Evolutionary conservation across 1,140 invertebrate species (phyloP).

Genomic region (Pseudomyrmex sp.): DNA sequence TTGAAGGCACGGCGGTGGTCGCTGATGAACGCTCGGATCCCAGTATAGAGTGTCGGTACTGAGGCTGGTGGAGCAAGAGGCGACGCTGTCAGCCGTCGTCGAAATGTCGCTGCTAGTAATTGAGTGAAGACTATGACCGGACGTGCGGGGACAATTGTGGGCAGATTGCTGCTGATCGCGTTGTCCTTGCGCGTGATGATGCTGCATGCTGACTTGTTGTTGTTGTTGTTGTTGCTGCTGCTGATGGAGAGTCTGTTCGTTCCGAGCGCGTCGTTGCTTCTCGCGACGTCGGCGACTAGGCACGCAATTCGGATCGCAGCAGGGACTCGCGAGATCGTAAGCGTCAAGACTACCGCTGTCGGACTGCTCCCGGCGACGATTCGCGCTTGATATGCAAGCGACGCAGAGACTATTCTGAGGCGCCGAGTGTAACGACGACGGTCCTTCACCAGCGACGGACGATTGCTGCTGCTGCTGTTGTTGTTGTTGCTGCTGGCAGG

Average conservation of each 20-base stretch:
- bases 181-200: constrained; percentile 74
- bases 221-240: constrained; percentile 70
- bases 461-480: constrained; percentile 67
- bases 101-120: constrained; percentile 91
- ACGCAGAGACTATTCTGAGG: constrained; percentile 89
- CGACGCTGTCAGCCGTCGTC: constrained; percentile 87
- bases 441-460: constrained; percentile 67
- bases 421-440: constrained; percentile 68
- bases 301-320: constrained; percentile 93
- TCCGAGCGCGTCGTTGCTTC: constrained; percentile 78
- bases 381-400: constrained; percentile 89
- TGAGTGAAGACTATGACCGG: constrained; percentile 92
- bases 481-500: constrained; percentile 76
- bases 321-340: constrained; percentile 93
- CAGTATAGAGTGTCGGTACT: constrained; percentile 94
- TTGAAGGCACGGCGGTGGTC: constrained; percentile 85
- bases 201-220: constrained; percentile 76
- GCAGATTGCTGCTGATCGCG: constrained; percentile 72
- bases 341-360: constrained; percentile 92
- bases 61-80: constrained; percentile 92
- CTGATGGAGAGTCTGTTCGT: constrained; percentile 77
- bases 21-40: constrained; percentile 88
- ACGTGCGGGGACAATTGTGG: constrained; percentile 83
- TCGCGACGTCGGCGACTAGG: constrained; percentile 89
- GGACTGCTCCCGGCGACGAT: constrained; percentile 78